These are phyloP conservation scores for Periophthalmus modestus DNA, from an alignment of 2,113 vertebrate genomes.

Conservation along the genomic window DNA sequence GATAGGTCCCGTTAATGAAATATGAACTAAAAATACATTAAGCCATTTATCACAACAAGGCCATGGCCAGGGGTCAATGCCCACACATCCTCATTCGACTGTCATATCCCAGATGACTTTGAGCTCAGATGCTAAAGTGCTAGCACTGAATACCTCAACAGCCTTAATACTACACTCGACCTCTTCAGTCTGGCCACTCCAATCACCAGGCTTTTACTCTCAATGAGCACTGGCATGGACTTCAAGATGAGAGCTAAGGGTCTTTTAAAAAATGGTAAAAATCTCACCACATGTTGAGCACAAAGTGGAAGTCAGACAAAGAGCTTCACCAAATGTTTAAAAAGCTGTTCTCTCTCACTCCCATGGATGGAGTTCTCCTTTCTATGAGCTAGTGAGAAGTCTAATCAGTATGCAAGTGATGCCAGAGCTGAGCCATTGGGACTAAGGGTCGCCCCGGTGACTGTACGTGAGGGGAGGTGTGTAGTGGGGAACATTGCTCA, in stretches of 20 bases:
- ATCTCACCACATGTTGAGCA: conserved; percentile 13
- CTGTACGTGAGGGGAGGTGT: neutral
- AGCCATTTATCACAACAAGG: neutral
- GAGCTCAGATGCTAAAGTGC: conserved; percentile 42
- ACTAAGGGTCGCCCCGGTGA: neutral
- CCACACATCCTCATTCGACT: conserved; percentile 11
- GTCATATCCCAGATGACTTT: conserved; percentile 17
- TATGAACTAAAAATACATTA: neutral
- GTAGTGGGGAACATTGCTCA: conserved; percentile 43
- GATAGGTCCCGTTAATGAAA: too few relatives aligned
- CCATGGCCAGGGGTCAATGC: neutral
- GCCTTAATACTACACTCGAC: conserved; percentile 32
- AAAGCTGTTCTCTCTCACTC: conserved; percentile 24
- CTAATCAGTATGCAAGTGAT: conserved; percentile 61
- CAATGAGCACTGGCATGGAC: conserved; percentile 41
- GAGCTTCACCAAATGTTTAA: conserved; percentile 28
- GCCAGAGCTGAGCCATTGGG: conserved; percentile 25
- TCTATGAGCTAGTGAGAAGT: conserved; percentile 35
- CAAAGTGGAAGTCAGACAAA: conserved; percentile 25
- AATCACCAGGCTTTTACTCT: conserved; percentile 66
- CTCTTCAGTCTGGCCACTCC: conserved; percentile 53
- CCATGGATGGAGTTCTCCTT: conserved; percentile 15
- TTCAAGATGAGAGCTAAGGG: conserved; percentile 30
- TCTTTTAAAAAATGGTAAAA: conserved; percentile 7
- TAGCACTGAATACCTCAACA: conserved; percentile 47